Base-by-base conservation (phyloP, 92 coral and sea anemone species). In the Metridium senile region DNA sequence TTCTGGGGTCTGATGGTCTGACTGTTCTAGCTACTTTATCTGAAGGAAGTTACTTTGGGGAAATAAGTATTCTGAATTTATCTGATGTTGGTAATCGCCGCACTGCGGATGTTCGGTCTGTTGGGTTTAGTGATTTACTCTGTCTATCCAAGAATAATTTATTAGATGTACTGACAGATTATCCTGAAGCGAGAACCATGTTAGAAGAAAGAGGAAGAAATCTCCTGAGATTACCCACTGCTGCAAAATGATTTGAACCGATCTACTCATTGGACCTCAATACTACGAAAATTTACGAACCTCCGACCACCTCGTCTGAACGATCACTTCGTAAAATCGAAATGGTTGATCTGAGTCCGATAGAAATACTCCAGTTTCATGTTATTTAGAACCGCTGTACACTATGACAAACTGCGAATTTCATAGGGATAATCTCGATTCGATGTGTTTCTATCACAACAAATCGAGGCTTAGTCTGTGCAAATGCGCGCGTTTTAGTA, bases 31-130 rank as follows among this genome's bases (percentile, higher is more conserved):
- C 98, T 10, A 90, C 91, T 6, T 84, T 93, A 7, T 68, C 89
- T 0, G 89, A 91, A 49, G 98, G 98, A 17, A 93, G 91, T 43
- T 91, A 90, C 61, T 87, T 90, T 69, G 98, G 98, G 6, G 98
- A 93, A 79, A 93, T 93, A 9, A 93, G 98, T 56, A 87, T 93
- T 31, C 78, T 93, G 34, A 88, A 87, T 79, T 53, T 93, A 34
- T 82, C 89, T 1, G 86, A 89, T 58, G 79, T 82, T 52, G 98
- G 98, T 0, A 93, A 90, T 69, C 89, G 95, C 9, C 76, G 98
- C 25, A 93, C 98, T 0, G 95, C 95, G 0, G 74, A 83, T 43
- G 94, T 93, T 21, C 95, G 83, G 6, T 90, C 95, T 13, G 86
- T 90, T 18, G 98, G 98, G 18, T 93, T 87, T 58, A 87, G 93